Conservation (phyloP, 1,140 invertebrate species). For the Oscheius sp. region DNA sequence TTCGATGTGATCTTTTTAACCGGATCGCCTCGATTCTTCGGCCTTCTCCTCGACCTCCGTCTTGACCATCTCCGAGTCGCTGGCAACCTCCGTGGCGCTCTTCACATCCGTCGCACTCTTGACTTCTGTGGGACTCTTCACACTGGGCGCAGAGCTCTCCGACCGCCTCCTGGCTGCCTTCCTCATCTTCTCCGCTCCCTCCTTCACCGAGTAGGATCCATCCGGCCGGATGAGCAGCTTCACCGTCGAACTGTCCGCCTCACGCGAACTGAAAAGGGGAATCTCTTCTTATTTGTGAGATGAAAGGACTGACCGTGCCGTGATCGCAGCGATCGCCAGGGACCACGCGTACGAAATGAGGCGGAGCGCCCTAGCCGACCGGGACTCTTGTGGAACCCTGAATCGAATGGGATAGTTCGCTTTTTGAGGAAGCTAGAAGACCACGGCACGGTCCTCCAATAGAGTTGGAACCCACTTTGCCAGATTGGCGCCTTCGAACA, state of each 20-base stretch:
- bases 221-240: neutral
- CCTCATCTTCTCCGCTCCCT: neutral
- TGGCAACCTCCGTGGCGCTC: too few species aligned
- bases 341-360: neutral
- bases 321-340: neutral
- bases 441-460: too few species aligned
- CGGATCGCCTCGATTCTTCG: too few species aligned
- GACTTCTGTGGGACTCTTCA: too few species aligned
- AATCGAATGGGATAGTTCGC: neutral
- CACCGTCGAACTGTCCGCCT: neutral
- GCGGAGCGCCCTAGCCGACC: neutral
- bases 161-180: neutral
- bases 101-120: too few species aligned
- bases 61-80: too few species aligned
- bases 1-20: too few species aligned
- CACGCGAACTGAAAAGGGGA: neutral
- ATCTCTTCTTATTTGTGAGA: neutral
- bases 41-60: too few species aligned
- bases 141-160: too few species aligned
- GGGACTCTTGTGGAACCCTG: neutral
- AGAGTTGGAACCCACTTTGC: neutral
- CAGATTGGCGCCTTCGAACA: neutral
- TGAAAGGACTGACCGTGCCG: neutral
- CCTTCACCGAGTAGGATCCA: neutral
- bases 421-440: neutral